Evolutionary conservation across 2,797 vertebrate species (phyloP).

Genomic region (Notamacropus eugenii): DNA sequence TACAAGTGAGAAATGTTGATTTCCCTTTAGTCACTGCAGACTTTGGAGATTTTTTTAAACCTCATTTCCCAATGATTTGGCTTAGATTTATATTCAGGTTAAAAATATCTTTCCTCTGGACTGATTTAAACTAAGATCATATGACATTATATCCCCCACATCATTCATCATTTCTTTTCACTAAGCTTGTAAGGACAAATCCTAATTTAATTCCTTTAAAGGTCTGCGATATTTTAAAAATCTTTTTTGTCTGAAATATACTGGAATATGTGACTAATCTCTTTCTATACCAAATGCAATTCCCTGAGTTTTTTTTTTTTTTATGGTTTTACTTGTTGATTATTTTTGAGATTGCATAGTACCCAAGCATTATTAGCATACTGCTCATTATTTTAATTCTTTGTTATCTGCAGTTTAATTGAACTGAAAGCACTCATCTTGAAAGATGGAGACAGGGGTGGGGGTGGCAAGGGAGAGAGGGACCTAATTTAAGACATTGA

Average conservation of each 20-base stretch:
- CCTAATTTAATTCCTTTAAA: background rate
- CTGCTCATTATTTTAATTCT: background rate
- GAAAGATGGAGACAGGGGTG: background rate
- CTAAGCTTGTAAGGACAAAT: background rate
- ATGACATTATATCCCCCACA: background rate
- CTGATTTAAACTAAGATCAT: background rate
- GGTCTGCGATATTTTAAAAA: background rate
- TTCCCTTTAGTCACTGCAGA: background rate
- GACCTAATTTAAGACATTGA: background rate
- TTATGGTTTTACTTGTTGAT: conserved; percentile 27
- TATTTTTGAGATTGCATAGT: background rate
- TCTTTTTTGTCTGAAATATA: conserved; percentile 53
- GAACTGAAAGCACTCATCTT: background rate
- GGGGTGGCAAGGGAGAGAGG: background rate
- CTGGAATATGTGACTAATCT: background rate
- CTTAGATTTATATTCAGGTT: conserved; percentile 13
- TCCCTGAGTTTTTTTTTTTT: background rate
- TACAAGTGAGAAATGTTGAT: background rate
- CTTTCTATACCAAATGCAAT: conserved; percentile 42
- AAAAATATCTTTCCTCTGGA: background rate
- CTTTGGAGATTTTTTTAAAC: no score
- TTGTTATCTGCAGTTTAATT: conserved; percentile 33
- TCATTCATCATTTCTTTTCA: background rate
- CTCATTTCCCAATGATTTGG: background rate
- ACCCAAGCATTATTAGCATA: background rate